Percentiles rank a stretch among this genome's conserved stretches.
These are phyloP conservation scores for Latrodectus hesperus DNA, from an alignment of 2,888 invertebrate genomes.

Conservation along the genomic window DNA sequence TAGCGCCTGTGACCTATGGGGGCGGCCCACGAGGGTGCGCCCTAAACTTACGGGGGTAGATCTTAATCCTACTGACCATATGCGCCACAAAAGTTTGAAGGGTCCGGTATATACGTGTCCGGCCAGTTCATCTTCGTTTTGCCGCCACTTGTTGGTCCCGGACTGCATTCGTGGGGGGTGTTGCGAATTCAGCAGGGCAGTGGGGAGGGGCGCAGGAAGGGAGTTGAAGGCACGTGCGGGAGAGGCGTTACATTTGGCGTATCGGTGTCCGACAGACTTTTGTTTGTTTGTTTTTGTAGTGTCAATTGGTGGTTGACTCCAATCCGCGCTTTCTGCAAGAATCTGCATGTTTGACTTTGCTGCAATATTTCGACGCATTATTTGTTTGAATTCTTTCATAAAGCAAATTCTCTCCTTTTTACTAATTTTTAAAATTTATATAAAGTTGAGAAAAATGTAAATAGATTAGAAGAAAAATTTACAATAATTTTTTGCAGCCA, in stretches of 20 bases:
- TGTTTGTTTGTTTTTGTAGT: conserved; percentile 8
- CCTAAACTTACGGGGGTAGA: conserved; percentile 4
- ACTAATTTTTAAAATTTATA: too few relatives aligned
- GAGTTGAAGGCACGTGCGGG: conserved; percentile 32
- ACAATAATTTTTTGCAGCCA: too few relatives aligned
- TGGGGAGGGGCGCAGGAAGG: background rate
- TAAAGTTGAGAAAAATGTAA: too few relatives aligned
- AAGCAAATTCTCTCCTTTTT: too few relatives aligned
- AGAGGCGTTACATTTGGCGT: conserved; percentile 39
- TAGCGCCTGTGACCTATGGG: background rate
- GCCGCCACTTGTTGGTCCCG: background rate
- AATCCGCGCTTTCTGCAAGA: too few relatives aligned
- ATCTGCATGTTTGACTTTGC: too few relatives aligned
- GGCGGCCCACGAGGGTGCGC: conserved; percentile 11
- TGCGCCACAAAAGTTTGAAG: conserved; percentile 7
- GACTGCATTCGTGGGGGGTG: background rate
- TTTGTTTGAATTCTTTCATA: too few relatives aligned
- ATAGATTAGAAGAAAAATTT: too few relatives aligned
- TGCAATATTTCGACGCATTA: too few relatives aligned
- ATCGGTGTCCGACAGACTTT: conserved; percentile 16
- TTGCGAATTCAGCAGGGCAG: background rate
- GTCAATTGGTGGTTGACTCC: conserved; percentile 1
- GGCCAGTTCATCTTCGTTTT: background rate
- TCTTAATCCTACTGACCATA: conserved; percentile 40
- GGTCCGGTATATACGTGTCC: background rate